Evolutionary conservation across 1,140 invertebrate species (phyloP).

Genomic region (Hestina assimilis): DNA sequence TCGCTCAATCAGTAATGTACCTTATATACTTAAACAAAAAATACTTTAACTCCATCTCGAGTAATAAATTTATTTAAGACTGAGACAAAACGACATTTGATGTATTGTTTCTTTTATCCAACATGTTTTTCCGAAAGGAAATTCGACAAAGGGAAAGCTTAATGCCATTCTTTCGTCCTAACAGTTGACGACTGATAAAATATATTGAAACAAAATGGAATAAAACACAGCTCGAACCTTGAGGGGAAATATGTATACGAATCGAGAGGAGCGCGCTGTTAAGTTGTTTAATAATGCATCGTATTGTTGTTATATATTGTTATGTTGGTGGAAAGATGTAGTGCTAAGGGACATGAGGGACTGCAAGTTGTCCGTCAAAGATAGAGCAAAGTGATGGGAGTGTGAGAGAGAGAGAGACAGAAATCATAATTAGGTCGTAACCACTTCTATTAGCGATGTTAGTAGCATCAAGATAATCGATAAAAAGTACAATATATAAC

Average conservation of each 20-base stretch:
- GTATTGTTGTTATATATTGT: background rate
- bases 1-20: background rate
- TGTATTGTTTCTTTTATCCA: constrained; percentile 28
- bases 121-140: constrained; percentile 21
- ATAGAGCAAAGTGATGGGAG: too few relatives aligned
- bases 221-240: constrained; percentile 1
- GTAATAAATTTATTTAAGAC: constrained; percentile 21
- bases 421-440: too few relatives aligned
- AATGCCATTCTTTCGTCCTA: constrained; percentile 32
- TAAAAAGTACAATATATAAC: too few relatives aligned
- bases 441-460: too few relatives aligned
- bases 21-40: background rate
- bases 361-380: too few relatives aligned
- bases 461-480: too few relatives aligned
- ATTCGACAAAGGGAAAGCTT: constrained; percentile 21
- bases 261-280: background rate
- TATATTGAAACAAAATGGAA: constrained; percentile 25
- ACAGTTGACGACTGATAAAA: constrained; percentile 26
- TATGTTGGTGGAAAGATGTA: too few relatives aligned
- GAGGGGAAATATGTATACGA: background rate
- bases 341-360: too few relatives aligned
- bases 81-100: constrained; percentile 30
- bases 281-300: background rate
- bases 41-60: background rate
- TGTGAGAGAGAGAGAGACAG: too few relatives aligned